These are phyloP conservation scores for Andrena praecox DNA, from an alignment of 2,888 invertebrate species.

Conservation along the genomic window DNA sequence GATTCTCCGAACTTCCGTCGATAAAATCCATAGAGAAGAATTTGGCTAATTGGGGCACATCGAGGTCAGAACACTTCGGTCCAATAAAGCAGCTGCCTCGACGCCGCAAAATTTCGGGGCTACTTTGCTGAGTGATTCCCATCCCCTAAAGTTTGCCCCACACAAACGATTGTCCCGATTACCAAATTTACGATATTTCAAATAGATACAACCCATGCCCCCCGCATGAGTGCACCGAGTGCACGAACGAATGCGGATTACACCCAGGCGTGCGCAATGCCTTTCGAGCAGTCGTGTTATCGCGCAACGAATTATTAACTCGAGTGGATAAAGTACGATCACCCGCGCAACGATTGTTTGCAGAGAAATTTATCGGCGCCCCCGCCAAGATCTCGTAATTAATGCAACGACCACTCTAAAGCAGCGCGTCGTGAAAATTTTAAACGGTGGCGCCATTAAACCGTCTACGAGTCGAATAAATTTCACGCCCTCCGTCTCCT, in stretches of 20 bases:
- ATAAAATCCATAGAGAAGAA: not conserved
- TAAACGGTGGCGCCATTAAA: slow-evolving; percentile 28
- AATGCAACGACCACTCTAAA: not conserved
- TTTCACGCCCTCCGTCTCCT: not conserved
- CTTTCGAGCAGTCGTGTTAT: not conserved
- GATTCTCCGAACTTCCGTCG: too few species aligned
- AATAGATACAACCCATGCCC: not conserved
- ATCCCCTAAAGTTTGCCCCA: not conserved
- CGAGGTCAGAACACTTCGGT: not conserved
- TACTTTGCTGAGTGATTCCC: not conserved
- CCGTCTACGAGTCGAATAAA: slow-evolving; percentile 21
- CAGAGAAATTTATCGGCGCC: not conserved
- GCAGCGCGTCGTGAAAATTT: slow-evolving; percentile 16
- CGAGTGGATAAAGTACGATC: not conserved
- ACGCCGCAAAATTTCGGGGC: too few species aligned
- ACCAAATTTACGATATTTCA: not conserved
- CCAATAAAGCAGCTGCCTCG: not conserved
- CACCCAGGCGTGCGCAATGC: not conserved
- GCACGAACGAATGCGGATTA: not conserved
- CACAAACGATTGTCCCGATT: not conserved
- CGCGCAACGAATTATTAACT: not conserved
- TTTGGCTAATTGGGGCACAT: not conserved
- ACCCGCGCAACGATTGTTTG: not conserved
- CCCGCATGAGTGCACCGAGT: not conserved
- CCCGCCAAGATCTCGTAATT: slow-evolving; percentile 8